Base-by-base conservation (phyloP, 2,888 invertebrate genomes). In the Hesperia comma region DNA sequence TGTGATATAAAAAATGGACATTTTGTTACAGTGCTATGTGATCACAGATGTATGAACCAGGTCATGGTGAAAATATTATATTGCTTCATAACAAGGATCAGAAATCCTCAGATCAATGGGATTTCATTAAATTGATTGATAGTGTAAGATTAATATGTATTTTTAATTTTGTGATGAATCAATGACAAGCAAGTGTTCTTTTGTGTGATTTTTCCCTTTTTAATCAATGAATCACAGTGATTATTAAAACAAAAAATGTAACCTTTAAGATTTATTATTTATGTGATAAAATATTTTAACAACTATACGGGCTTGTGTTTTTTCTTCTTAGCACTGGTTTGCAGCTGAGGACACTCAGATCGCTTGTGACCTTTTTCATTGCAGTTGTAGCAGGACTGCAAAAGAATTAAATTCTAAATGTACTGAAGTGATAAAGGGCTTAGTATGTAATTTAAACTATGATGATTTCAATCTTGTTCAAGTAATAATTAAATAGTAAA, bases 341-440 rank as follows among this genome's bases (percentile, higher is more conserved):
- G 79, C 58, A 84, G 74, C 66, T 85, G 78, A 0, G 94, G 94
- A 74, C 95, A 95, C 5, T 93, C 85, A 0, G 84, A 80, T 72
- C 90, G 87, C 77, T 94, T 94, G 76, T 95, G 95, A 0, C 94
- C 94, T 56, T 83, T 81, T 72, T 93, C 82, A 49, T 92, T 88
- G 76, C 95, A 95, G 72, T 92, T 88, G 81, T 93, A 94, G 78
- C 94, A 95, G 6, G 91, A 90, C 94, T 94, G 86, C 26, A 89
- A 90, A 51, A 46, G 15, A 46, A 46, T 37, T 12, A 10, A 37
- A 37, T 37, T 12, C 10, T 37, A 12, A 2, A 37, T 37, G 8
- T 37, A 37, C 8, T 37, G 2, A 10, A 10, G 2, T 37, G 8
- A 26, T 26, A 26, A 5, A 2, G 26, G 26, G 26, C 5, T 26